Percentiles rank a stretch among this genome's conserved stretches.
phyloP scores from a whole-genome alignment of 2,888 invertebrate species.

The Clitarchus hookeri region DNA sequence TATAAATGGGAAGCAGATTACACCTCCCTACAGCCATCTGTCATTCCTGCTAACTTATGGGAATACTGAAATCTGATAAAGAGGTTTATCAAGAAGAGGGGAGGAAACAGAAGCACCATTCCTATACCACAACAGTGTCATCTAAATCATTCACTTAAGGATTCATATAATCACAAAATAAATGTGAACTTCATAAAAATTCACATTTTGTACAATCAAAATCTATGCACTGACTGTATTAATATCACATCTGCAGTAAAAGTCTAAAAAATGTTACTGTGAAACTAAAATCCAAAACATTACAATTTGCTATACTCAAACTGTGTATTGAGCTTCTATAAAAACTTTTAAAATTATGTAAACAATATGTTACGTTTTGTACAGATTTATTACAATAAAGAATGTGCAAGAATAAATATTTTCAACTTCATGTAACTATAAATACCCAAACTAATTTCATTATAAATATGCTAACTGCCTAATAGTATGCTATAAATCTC shows the following conservation, averaged over 20 bases:
- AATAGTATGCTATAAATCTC: not conserved
- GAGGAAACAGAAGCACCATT: not conserved
- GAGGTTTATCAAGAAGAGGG: not conserved
- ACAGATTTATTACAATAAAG: not conserved
- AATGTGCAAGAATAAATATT: slow-evolving; percentile 9
- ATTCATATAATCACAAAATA: not conserved
- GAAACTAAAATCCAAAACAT: not conserved
- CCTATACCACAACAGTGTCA: not conserved
- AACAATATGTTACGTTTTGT: not conserved
- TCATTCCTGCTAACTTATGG: not conserved
- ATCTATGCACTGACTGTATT: not conserved
- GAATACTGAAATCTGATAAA: not conserved
- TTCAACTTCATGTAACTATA: not conserved
- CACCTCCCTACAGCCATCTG: not conserved
- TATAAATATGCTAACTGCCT: not conserved
- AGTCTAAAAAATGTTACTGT: not conserved
- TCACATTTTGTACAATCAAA: not conserved
- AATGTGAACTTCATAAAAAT: not conserved
- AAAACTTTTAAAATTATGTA: not conserved
- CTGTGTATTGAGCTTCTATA: not conserved
- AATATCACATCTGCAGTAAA: not conserved
- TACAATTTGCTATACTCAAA: not conserved
- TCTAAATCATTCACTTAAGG: not conserved
- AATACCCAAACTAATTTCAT: not conserved
- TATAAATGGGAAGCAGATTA: not conserved